Evolutionary conservation across 1,140 invertebrate species (phyloP), one percentile per base, ranked within the genome.

Genomic region (Charaxes varanes): DNA sequence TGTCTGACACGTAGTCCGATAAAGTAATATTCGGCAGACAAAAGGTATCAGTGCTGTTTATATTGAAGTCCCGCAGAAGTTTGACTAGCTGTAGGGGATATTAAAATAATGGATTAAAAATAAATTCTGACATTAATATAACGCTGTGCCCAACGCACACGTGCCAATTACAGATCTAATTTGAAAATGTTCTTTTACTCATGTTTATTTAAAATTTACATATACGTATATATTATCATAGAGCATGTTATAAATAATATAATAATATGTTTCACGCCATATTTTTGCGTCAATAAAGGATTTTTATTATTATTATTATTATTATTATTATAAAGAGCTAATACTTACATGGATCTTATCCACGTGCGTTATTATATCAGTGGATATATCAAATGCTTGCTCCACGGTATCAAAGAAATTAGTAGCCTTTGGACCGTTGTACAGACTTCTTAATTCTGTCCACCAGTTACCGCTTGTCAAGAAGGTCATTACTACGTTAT

Each of bases 321-420:
- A n/a, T n/a, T n/a, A n/a, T n/a, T n/a, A n/a, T n/a, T n/a, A n/a
- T n/a, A n/a, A n/a, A n/a, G n/a, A n/a, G n/a, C n/a, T n/a, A n/a
- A n/a, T 6, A 67, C 69, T 73, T 52, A 84, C 83, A 44, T 82
- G 76, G 43, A 84, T 67, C 32, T 68, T 54, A 57, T 83, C 77
- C 6, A 83, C 33, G 42, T 82, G 69, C 3, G 36, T 69, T 2
- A 85, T 15, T 8, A 84, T 18, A 53, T 84, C 62, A 28, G 71
- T 66, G 27, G 57, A 41, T 5, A 84, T 67, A 12, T 73, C 65
- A 22, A 78, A 76, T 13, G 53, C 69, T 2, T 60, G 65, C 33
- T 84, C 80, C 1, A 71, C 18, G 2, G 53, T 33, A 14, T 68
- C 54, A 6, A 84, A 63, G 37, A 85, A 73, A 2, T 46, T 38